Conservation (phyloP, 2,888 invertebrate genomes). For the Pseudococcus viburni region DNA sequence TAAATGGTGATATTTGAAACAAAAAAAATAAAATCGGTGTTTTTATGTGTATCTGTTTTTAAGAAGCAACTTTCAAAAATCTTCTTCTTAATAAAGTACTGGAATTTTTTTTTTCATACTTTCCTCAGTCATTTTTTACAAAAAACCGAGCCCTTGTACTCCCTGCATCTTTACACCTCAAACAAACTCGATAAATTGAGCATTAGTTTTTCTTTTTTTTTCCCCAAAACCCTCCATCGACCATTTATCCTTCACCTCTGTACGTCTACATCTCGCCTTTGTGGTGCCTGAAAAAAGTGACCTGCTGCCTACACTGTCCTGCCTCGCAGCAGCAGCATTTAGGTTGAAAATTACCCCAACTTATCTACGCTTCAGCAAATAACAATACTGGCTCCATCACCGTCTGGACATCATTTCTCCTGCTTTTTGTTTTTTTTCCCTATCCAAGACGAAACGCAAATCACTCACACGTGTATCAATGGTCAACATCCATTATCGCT, state of each 20-base stretch:
- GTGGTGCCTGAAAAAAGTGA: background rate
- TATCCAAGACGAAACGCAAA: background rate
- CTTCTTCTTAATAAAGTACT: no score
- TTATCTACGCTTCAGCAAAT: background rate
- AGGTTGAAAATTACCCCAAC: background rate
- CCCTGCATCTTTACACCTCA: no score
- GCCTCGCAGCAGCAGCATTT: background rate
- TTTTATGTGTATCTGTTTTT: no score
- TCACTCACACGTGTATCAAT: background rate
- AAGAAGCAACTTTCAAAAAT: no score
- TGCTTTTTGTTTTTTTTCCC: constrained; percentile 1
- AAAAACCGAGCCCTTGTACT: no score
- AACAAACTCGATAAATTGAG: background rate
- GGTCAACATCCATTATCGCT: background rate
- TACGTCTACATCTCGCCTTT: background rate
- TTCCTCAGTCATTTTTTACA: no score
- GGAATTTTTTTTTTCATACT: no score
- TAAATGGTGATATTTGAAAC: no score
- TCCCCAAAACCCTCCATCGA: background rate
- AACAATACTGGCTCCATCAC: constrained; percentile 13
- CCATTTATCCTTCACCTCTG: background rate
- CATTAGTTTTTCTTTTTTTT: background rate
- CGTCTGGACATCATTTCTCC: background rate
- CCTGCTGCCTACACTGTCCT: background rate
- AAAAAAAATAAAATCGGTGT: no score